Evolutionary conservation across 2,797 vertebrate genomes (phyloP).

Genomic region (Pseudopleuronectes americanus): DNA sequence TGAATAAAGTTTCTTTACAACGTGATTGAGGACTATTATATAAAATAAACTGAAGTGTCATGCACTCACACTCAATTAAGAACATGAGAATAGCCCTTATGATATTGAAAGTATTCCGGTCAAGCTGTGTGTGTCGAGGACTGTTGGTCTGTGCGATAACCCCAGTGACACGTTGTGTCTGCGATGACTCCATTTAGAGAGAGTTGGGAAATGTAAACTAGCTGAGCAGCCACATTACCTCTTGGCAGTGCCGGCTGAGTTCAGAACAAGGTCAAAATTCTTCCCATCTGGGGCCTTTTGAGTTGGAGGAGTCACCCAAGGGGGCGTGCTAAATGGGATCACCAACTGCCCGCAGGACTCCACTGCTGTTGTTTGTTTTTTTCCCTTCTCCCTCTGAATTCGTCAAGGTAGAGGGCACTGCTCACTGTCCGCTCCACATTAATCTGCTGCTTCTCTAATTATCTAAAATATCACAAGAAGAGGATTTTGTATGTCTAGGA

Average conservation of each 20-base stretch:
- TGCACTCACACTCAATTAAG: constrained; percentile 1
- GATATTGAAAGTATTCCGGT: constrained; percentile 5
- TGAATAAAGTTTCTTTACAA: neutral
- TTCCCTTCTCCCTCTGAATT: constrained; percentile 14
- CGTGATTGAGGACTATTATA: constrained; percentile 20
- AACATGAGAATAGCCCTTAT: neutral
- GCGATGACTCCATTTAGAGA: constrained; percentile 33
- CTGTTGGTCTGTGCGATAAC: constrained; percentile 18
- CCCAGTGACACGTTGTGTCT: constrained; percentile 4
- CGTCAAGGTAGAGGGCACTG: constrained; percentile 46
- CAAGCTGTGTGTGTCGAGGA: neutral
- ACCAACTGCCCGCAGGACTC: constrained; percentile 68
- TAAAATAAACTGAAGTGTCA: constrained; percentile 1
- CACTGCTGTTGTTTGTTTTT: constrained; percentile 55
- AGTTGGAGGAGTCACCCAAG: constrained; percentile 71
- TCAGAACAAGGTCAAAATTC: constrained; percentile 68
- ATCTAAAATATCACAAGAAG: neutral
- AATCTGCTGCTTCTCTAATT: constrained; percentile 1
- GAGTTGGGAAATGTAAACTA: constrained; percentile 52
- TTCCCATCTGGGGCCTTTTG: constrained; percentile 71
- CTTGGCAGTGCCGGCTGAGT: constrained; percentile 56
- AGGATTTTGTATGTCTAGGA: neutral
- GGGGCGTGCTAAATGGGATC: constrained; percentile 74
- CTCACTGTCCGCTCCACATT: constrained; percentile 30
- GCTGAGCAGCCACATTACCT: constrained; percentile 57